phyloP scores from a whole-genome alignment of 2,797 vertebrate genomes.

The Sebastes umbrosus region DNA sequence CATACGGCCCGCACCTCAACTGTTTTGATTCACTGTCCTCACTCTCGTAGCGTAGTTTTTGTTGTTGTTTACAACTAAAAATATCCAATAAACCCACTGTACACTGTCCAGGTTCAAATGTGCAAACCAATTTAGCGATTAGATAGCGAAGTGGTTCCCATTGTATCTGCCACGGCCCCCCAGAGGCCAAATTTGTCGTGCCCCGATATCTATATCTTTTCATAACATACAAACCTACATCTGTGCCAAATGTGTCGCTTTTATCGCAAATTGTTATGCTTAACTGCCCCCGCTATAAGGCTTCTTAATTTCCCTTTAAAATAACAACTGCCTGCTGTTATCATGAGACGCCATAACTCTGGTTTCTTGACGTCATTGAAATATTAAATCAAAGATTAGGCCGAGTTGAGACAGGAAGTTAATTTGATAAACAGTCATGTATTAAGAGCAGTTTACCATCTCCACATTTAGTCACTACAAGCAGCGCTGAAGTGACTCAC shows the following conservation, averaged over 20 bases:
- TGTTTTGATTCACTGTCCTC: too few relatives aligned
- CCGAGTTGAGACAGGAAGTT: background rate
- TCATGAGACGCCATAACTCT: background rate
- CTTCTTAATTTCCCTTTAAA: background rate
- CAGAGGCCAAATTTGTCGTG: fast-evolving
- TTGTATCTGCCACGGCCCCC: too few relatives aligned
- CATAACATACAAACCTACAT: too few relatives aligned
- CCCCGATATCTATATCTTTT: too few relatives aligned
- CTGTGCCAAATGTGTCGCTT: too few relatives aligned
- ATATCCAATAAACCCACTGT: too few relatives aligned
- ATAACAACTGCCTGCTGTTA: background rate
- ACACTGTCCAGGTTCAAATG: background rate
- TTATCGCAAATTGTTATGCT: too few relatives aligned
- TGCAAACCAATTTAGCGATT: background rate
- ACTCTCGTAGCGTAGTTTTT: too few relatives aligned
- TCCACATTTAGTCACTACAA: background rate
- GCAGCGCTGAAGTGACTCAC: background rate
- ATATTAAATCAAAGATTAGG: background rate
- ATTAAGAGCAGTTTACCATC: background rate
- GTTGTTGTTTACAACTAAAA: too few relatives aligned
- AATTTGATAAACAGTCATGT: background rate
- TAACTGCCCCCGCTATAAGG: too few relatives aligned
- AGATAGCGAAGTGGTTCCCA: background rate
- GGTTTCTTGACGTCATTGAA: background rate
- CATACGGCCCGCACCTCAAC: fast-evolving